Conservation (phyloP, 2,797 vertebrate genomes). For the Sebastes kiyomatsui region DNA sequence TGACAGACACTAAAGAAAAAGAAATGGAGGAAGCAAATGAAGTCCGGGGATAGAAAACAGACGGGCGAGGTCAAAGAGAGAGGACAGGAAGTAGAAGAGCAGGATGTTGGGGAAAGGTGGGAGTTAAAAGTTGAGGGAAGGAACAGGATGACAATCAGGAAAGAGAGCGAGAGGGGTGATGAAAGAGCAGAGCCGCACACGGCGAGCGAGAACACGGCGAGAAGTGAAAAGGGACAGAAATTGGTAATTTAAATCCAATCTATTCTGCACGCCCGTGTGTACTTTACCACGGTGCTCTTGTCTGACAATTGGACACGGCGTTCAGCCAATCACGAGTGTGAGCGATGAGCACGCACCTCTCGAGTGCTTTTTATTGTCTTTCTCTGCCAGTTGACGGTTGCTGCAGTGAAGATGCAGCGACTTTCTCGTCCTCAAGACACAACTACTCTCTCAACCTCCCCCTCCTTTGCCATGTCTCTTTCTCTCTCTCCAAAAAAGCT, state of each 20-base stretch:
- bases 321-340: slow-evolving; percentile 36
- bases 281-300: neutral
- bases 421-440: slow-evolving; percentile 41
- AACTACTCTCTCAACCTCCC: slow-evolving; percentile 11
- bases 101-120: neutral
- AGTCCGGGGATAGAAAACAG: slow-evolving; percentile 46
- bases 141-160: slow-evolving; percentile 11
- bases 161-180: slow-evolving; percentile 8
- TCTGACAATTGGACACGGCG: slow-evolving; percentile 4
- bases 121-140: slow-evolving; percentile 34
- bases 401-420: slow-evolving; percentile 67
- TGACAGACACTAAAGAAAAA: neutral
- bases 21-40: slow-evolving; percentile 7
- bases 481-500: slow-evolving; percentile 34
- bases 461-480: neutral
- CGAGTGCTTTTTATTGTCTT: slow-evolving; percentile 32
- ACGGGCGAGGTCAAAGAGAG: slow-evolving; percentile 19
- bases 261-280: neutral
- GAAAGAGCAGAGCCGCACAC: slow-evolving; percentile 6
- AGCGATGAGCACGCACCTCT: slow-evolving; percentile 2
- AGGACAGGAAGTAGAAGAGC: slow-evolving; percentile 20
- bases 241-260: slow-evolving; percentile 35
- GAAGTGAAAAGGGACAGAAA: slow-evolving; percentile 23
- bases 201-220: neutral
- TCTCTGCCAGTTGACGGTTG: slow-evolving; percentile 31